A percentile compares a stretch with the other conserved stretches of the same genome.
phyloP scores from a whole-genome alignment of 1,140 invertebrate species.

The Parasteatoda tepidariorum region DNA sequence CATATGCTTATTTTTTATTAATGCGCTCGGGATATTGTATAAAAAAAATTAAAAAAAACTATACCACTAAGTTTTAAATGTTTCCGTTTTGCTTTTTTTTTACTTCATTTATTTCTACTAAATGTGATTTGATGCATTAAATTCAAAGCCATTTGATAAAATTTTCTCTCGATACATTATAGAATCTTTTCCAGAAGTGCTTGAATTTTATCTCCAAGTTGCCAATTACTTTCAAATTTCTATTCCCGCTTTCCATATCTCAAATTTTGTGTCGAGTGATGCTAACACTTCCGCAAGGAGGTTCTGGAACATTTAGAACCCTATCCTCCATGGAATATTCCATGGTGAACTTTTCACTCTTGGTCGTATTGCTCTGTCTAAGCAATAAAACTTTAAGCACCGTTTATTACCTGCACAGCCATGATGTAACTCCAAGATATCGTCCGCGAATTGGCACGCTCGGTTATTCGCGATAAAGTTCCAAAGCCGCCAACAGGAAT shows the following conservation, averaged over 20 bases:
- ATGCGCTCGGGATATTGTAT: too few species aligned
- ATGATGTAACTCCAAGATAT: conserved; percentile 50
- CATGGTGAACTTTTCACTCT: not conserved
- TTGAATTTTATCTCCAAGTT: not conserved
- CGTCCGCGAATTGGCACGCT: conserved; percentile 35
- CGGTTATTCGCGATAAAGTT: conserved; percentile 47
- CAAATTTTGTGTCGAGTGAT: not conserved
- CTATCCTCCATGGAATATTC: not conserved
- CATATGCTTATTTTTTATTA: too few species aligned
- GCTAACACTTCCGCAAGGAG: not conserved
- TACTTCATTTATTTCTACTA: too few species aligned
- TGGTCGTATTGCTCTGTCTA: conserved; percentile 1
- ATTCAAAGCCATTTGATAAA: too few species aligned
- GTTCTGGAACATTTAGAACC: not conserved
- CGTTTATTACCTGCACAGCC: conserved; percentile 46
- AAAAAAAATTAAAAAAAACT: too few species aligned
- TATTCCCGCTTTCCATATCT: too few species aligned
- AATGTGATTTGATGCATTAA: too few species aligned
- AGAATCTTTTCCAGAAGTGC: not conserved
- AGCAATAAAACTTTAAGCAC: conserved; percentile 59
- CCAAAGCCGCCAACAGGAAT: conserved; percentile 8
- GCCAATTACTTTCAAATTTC: not conserved
- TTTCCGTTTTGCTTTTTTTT: too few species aligned
- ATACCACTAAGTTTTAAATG: too few species aligned
- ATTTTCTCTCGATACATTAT: too few species aligned